A percentile compares a stretch with the other conserved stretches of the same genome.
phyloP scores from a whole-genome alignment of 2,797 vertebrate genomes.

The Chloroceryle amazona region DNA sequence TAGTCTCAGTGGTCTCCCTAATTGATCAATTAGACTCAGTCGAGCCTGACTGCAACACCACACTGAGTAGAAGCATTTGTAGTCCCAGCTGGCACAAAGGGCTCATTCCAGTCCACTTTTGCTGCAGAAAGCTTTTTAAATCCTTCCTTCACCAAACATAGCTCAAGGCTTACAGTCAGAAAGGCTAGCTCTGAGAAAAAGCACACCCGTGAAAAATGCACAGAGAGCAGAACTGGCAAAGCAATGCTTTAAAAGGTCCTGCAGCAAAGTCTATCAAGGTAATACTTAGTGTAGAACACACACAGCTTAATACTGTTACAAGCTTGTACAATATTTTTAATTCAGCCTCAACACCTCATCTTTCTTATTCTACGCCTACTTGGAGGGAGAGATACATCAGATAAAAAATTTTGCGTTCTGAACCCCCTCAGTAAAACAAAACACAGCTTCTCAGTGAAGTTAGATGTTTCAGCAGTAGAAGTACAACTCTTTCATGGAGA shows the following conservation, averaged over 20 bases:
- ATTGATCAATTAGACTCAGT: background rate
- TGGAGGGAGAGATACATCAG: accelerated
- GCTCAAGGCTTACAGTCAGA: background rate
- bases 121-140: background rate
- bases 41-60: background rate
- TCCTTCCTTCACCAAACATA: background rate
- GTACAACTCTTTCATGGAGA: background rate
- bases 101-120: background rate
- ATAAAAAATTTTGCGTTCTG: background rate
- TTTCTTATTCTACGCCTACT: background rate
- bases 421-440: background rate
- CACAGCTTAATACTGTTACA: background rate
- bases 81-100: background rate
- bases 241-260: background rate
- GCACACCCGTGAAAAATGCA: accelerated
- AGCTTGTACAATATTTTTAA: background rate
- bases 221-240: accelerated
- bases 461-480: background rate
- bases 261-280: background rate
- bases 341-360: background rate
- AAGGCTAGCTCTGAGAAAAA: background rate
- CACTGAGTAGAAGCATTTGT: background rate
- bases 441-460: background rate
- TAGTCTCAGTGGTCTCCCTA: background rate
- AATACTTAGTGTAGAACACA: background rate